Base-by-base conservation (phyloP, 2,797 vertebrate genomes). In the Coranthus polyacanthus region DNA sequence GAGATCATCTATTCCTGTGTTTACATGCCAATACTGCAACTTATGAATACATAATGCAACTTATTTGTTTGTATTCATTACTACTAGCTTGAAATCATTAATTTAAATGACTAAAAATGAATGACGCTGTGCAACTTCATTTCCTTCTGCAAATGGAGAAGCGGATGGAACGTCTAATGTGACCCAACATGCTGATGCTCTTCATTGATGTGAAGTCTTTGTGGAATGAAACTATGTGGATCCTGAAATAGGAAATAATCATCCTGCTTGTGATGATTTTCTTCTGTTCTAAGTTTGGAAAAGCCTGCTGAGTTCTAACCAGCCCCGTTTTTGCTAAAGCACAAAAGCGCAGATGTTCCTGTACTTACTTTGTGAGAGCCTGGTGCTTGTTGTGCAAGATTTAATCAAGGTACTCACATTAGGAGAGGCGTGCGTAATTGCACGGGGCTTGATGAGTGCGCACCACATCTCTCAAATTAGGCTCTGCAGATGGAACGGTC, bases 401-500 rank as follows among this genome's bases (percentile, higher is more conserved):
- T 74, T 74, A 90, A 88, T 85, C 81, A 78, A 69, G 68, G 71
- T 56, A 20, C 51, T 79, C 44, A 17, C 64, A 72, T 78, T 73
- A 81, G 68, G 68, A 34, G 76, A 83, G 53, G 66, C 39, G 34
- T 84, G 74, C 70, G 66, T 84, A 84, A 86, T 85, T 75, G 75
- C 64, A 49, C 32, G 2, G 62, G 55, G 44, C 47, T 56, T 83
- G 74, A 82, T 77, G 65, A 84, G 62, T 57, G 65, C 53, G 63
- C 57, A 56, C 67, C 79, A 51, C 75, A 44, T 84, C 75, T 77
- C 68, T 78, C 67, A 75, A 82, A 85, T 89, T 83, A 89, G 53
- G 61, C 42, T 12, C 36, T 72, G 76, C 75, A 81, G 74, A 81
- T 78, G 75, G 78, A 82, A 74, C 50, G 69, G 81, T 78, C 81